phyloP scores from a whole-genome alignment of 2,888 invertebrate species.

The Lepidocyrtinus sp. region DNA sequence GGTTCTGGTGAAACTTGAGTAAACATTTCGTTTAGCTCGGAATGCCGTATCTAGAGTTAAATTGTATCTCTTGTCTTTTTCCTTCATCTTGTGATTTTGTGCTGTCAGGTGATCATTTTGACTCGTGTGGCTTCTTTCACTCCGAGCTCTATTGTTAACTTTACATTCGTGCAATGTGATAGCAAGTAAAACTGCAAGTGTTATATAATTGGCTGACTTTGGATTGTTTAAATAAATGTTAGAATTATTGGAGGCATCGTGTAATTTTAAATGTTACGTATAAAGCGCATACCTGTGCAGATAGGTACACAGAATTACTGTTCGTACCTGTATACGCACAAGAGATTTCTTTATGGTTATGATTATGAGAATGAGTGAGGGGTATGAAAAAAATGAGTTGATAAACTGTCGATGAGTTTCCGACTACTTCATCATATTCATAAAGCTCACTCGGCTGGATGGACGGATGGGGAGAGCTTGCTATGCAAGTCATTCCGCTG shows the following conservation, averaged over 20 bases:
- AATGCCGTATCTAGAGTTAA: no score
- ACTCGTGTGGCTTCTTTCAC: neutral
- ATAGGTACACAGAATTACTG: neutral
- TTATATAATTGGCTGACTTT: no score
- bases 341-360: conserved; percentile 17
- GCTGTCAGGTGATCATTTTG: neutral
- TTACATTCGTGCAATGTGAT: no score
- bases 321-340: neutral
- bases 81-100: neutral
- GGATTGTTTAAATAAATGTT: no score
- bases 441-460: conserved; percentile 13
- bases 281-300: neutral
- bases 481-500: conserved; percentile 5
- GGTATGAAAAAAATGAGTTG: conserved; percentile 31
- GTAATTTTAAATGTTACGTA: neutral
- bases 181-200: no score
- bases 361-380: conserved; percentile 18
- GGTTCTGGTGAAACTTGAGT: no score
- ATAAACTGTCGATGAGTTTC: conserved; percentile 33
- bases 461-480: conserved; percentile 7
- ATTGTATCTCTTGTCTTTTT: neutral
- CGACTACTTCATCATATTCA: conserved; percentile 29
- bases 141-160: no score
- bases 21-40: no score
- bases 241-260: no score